A percentile compares a stretch with the other conserved stretches of the same genome.
Conservation (phyloP, 2,888 invertebrate genomes). For the Rhopalosiphum nymphaeae region DNA sequence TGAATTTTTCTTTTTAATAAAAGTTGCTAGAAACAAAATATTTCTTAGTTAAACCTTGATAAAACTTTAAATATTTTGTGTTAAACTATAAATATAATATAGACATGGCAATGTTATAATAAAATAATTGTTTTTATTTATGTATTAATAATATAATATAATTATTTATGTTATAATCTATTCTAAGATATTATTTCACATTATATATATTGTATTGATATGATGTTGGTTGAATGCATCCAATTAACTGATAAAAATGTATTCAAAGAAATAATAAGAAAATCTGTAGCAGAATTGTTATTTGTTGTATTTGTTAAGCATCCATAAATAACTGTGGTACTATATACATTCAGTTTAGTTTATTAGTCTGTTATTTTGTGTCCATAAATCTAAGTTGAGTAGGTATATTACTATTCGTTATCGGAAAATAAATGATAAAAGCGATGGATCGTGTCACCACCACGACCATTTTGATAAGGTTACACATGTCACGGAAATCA, state of each 20-base stretch:
- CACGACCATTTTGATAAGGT: slow-evolving; percentile 42
- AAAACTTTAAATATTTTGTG: slow-evolving; percentile 9
- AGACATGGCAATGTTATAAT: background rate
- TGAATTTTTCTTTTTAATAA: background rate
- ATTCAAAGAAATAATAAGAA: background rate
- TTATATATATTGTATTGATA: background rate
- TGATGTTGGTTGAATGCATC: background rate
- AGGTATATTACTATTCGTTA: slow-evolving; percentile 8
- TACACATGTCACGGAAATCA: slow-evolving; percentile 48
- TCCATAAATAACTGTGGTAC: background rate
- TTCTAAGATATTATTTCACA: background rate
- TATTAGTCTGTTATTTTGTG: slow-evolving; percentile 23
- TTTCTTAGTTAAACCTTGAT: background rate
- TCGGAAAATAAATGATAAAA: slow-evolving; percentile 26
- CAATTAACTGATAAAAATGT: background rate
- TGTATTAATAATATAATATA: background rate
- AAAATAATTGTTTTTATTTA: background rate
- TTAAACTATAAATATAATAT: background rate
- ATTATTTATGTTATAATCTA: background rate
- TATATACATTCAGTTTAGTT: background rate
- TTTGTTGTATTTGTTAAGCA: slow-evolving; percentile 22
- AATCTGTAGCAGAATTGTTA: background rate
- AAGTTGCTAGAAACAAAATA: slow-evolving; percentile 9
- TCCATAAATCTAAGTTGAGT: slow-evolving; percentile 43
- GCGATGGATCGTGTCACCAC: slow-evolving; percentile 44